Percentiles rank a stretch among this genome's conserved stretches.
Conservation (phyloP, 2,113 vertebrate genomes). For the Romanogobio albipinnatus region DNA sequence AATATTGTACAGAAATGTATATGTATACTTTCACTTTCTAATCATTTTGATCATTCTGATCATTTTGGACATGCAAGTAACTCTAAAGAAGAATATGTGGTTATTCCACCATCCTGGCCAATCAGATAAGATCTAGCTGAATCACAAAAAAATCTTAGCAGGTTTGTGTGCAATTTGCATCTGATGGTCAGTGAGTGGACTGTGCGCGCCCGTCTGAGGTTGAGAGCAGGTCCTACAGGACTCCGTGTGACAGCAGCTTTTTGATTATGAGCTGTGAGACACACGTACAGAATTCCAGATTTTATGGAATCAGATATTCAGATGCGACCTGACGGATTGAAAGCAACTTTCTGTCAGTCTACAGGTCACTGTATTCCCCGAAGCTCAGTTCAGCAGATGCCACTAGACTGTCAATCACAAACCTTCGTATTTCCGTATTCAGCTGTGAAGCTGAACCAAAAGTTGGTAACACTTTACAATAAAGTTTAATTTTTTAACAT, state of each 20-base stretch:
- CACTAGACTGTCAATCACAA: not conserved
- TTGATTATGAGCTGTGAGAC: constrained; percentile 8
- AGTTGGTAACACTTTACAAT: too few species aligned
- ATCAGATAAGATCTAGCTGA: not conserved
- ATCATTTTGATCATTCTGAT: not conserved
- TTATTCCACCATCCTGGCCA: not conserved
- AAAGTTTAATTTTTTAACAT: too few species aligned
- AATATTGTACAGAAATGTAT: not conserved
- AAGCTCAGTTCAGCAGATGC: not conserved
- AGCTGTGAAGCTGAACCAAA: too few species aligned
- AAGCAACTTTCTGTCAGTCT: not conserved
- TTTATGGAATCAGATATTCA: not conserved
- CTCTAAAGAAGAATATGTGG: not conserved
- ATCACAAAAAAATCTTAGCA: not conserved
- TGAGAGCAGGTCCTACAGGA: not conserved
- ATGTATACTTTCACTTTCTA: not conserved
- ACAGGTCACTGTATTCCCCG: not conserved
- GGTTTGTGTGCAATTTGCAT: not conserved
- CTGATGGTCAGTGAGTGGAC: not conserved
- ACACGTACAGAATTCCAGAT: not conserved
- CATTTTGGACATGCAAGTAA: not conserved
- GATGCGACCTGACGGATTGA: not conserved
- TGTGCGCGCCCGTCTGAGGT: not conserved
- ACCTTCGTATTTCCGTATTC: not conserved
- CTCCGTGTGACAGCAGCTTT: constrained; percentile 7